A percentile compares a stretch with the other conserved stretches of the same genome.
These are phyloP conservation scores for Bubalus kerabau DNA, from an alignment of 2,113 vertebrate genomes.

Conservation along the genomic window DNA sequence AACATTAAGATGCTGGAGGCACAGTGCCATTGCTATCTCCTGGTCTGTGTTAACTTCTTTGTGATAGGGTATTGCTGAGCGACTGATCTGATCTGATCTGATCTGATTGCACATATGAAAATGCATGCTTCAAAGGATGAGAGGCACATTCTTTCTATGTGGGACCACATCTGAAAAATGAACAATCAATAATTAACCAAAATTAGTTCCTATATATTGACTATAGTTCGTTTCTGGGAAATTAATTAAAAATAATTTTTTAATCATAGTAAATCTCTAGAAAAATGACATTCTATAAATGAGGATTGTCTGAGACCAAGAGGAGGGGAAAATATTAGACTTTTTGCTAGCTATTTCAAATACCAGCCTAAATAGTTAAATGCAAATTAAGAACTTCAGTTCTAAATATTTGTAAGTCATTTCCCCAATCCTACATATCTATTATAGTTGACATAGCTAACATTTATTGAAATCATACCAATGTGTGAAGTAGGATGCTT, in stretches of 20 bases:
- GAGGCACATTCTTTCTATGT: slow-evolving; percentile 21
- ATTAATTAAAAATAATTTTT: slow-evolving; percentile 53
- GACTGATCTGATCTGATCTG: no score
- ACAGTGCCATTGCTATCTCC: slow-evolving; percentile 24
- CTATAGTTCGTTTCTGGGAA: slow-evolving; percentile 37
- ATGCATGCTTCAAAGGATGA: slow-evolving; percentile 61
- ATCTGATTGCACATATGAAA: slow-evolving; percentile 53
- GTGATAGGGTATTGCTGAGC: slow-evolving; percentile 46
- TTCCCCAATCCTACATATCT: not conserved
- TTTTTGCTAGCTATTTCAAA: not conserved
- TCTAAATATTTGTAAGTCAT: not conserved
- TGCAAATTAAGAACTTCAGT: not conserved
- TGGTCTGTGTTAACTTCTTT: slow-evolving; percentile 60
- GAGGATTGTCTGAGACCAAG: not conserved
- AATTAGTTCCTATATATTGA: slow-evolving; percentile 41
- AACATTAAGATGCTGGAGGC: slow-evolving; percentile 41
- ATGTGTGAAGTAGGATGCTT: not conserved
- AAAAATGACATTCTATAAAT: slow-evolving; percentile 46
- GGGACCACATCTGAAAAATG: slow-evolving; percentile 48
- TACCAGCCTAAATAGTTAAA: not conserved
- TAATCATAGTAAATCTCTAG: slow-evolving; percentile 62
- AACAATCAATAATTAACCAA: slow-evolving; percentile 43
- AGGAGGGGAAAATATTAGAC: not conserved
- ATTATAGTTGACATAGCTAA: not conserved
- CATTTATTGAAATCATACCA: not conserved